Percentiles rank a stretch among this genome's conserved stretches.
These are phyloP conservation scores for Melanostoma mellinum DNA, from an alignment of 2,888 invertebrate species.

Conservation along the genomic window DNA sequence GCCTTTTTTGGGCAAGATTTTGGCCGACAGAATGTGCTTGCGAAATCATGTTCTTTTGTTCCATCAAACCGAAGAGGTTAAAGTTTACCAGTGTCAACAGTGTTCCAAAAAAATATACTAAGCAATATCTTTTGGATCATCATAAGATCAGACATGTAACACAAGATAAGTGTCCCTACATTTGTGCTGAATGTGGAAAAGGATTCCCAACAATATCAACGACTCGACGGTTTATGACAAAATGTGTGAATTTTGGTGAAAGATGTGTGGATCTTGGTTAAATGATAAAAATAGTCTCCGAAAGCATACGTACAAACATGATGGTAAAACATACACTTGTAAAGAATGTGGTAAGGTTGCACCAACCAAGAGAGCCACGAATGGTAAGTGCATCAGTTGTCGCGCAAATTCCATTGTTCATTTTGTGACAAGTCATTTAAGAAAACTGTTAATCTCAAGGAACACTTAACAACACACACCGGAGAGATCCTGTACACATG, in stretches of 20 bases:
- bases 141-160: conserved; percentile 66
- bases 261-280: conserved; percentile 74
- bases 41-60: conserved; percentile 70
- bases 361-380: conserved; percentile 74
- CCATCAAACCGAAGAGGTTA: conserved; percentile 72
- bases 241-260: conserved; percentile 75
- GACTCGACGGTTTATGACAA: conserved; percentile 71
- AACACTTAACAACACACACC: conserved; percentile 77
- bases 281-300: conserved; percentile 73
- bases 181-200: conserved; percentile 71
- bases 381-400: conserved; percentile 72
- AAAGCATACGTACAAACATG: conserved; percentile 73
- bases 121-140: conserved; percentile 68
- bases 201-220: conserved; percentile 69
- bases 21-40: conserved; percentile 73
- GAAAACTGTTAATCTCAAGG: conserved; percentile 74
- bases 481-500: conserved; percentile 76
- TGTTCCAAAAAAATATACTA: conserved; percentile 73
- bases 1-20: conserved; percentile 36
- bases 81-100: conserved; percentile 60
- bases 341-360: conserved; percentile 74
- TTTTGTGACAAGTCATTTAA: conserved; percentile 78
- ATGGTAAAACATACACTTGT: conserved; percentile 70
- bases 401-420: conserved; percentile 74
- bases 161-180: conserved; percentile 58